Base-by-base conservation (phyloP, 2,113 vertebrate species). In the Strix aluco region DNA sequence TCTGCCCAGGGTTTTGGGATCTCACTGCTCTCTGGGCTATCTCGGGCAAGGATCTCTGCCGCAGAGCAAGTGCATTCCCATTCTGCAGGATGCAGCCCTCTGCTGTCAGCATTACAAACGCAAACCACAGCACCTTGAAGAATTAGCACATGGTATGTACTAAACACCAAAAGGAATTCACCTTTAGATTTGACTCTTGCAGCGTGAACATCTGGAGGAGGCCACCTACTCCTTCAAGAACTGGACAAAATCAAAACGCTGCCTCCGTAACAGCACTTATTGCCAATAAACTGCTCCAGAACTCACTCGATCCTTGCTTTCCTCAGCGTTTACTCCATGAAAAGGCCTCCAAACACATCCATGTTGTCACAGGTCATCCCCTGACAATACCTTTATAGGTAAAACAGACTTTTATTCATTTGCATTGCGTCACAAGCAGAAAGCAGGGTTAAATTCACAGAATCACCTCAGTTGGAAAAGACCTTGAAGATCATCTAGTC, bases 311-410 rank as follows among this genome's bases (percentile, higher is more conserved):
- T 17, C 51, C n/a, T 46, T 17, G 44, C 9, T 30, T 32, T 46
- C 42, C 12, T 2, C 7, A 7, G 18, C 2, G 1, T 25, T 12
- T 7, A 3, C 22, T 13, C 54, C 46, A 20, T 1, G 18, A 23
- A 38, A 26, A n/a, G 9, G 25, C 13, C 29, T 25, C 44, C 65
- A 21, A 10, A 10, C 3, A 1, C 0, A 10, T 27, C 30, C 44
- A 5, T 0, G 0, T 23, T 13, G 15, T 6, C 71, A 23, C 4
- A 1, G 16, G 14, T 11, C 38, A 26, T 15, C 16, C 47, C 71
- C 34, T 38, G 23, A 15, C 32, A 17, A 18, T 2, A 20, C 21
- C n/a, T 32, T 15, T 30, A 8, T 0, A 4, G 32, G 11, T 5
- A 7, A 9, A 2, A 17, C 47, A 34, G 49, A 3, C 20, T 47